Base-by-base conservation (phyloP, 2,113 vertebrate species). In the Rostratula benghalensis region DNA sequence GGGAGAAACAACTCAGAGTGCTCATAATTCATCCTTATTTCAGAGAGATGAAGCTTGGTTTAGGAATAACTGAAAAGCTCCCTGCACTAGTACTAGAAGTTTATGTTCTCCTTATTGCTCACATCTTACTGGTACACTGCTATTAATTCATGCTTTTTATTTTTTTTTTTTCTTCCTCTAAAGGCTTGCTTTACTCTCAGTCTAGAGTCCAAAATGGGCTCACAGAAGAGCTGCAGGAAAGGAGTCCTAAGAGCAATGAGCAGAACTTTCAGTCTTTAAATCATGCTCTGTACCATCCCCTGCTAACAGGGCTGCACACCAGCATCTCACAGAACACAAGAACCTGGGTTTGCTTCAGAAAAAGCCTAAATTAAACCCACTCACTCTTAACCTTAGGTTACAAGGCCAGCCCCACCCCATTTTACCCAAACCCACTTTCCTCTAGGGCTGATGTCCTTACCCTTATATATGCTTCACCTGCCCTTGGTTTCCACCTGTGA, bases 381-480 rank as follows among this genome's bases (percentile, higher is more conserved):
- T 50, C 30, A 4, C 11, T 18, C 20, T 11, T 46, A 51, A 21
- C 5, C 20, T 51, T 9, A 27, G 24, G 1, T 13, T 19, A 33
- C 7, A 54, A 30, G 1, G 0, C 21, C 10, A 61, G 21, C 3
- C 9, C 13, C 27, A 25, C 45, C 46, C 46, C 8, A 24, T 9
- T 4, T 9, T 16, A 5, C 61, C 33, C 23, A 15, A 22, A 7
- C 4, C 25, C 35, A 3, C 11, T 20, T 57, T 13, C 16, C 9
- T 0, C 0, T 0, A 1, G 18, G 13, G 16, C 23, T 48, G 7
- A 3, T 5, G 12, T 10, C 51, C 21, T 70, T 24, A 21, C 48
- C 50, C 33, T 9, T 39, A 5, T 1, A 25, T 13, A 1, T 10
- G 22, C 24, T 30, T 54, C 59, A 46, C n/a, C 73, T 82, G 77